A percentile compares a stretch with the other conserved stretches of the same genome.
Conservation (phyloP, 2,113 vertebrate species). For the Sminthopsis crassicaudata region DNA sequence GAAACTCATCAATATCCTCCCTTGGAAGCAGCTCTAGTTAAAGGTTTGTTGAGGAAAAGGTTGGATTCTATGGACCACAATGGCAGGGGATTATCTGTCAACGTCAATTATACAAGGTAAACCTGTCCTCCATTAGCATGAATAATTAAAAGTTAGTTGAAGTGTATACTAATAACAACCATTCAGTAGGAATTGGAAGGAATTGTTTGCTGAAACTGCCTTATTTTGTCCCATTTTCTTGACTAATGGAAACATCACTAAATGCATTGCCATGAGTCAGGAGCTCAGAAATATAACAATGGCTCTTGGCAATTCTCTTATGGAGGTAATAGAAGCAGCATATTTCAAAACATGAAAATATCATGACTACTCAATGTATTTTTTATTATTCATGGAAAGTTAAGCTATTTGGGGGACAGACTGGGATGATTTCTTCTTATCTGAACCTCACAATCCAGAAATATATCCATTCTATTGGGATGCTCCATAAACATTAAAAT, state of each 20-base stretch:
- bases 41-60: not conserved
- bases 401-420: not conserved
- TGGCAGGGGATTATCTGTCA: not conserved
- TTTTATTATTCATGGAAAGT: not conserved
- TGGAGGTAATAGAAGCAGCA: not conserved
- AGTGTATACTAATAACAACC: not conserved
- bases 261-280: not conserved
- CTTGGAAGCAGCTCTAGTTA: not conserved
- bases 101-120: not conserved
- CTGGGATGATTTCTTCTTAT: not conserved
- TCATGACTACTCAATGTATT: not conserved
- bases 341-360: not conserved
- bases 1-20: not conserved
- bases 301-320: not conserved
- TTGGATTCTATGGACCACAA: not conserved
- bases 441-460: not conserved
- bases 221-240: not conserved
- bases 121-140: not conserved
- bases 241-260: not conserved
- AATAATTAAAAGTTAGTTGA: not conserved
- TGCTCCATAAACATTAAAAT: not conserved
- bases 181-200: not conserved
- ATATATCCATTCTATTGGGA: not conserved
- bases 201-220: not conserved
- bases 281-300: not conserved